Evolutionary conservation across 2,888 invertebrate genomes (phyloP).

Genomic region (Heliconius hortense): DNA sequence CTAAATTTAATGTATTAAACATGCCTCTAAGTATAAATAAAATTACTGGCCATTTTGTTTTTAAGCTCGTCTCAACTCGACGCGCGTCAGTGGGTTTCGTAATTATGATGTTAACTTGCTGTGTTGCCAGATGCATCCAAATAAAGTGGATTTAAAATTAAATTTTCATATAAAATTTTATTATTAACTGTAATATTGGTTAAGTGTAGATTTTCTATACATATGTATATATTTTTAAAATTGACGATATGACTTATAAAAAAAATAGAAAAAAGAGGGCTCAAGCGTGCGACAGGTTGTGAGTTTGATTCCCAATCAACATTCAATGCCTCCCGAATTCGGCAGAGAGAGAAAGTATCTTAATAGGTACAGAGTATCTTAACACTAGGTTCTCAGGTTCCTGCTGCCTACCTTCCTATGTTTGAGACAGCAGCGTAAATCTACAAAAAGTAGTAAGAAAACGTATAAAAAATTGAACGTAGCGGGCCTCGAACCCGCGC

Average conservation of each 20-base stretch:
- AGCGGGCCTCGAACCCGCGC: too few relatives aligned
- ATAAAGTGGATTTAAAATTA: background rate
- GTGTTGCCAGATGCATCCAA: slow-evolving; percentile 15
- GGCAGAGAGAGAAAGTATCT: too few relatives aligned
- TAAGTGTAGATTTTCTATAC: background rate
- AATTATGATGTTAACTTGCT: slow-evolving; percentile 71
- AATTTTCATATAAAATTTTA: background rate
- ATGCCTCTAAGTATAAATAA: slow-evolving; percentile 65
- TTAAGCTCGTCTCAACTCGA: slow-evolving; percentile 79
- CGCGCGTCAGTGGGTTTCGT: slow-evolving; percentile 78
- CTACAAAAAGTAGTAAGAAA: too few relatives aligned
- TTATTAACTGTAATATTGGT: background rate
- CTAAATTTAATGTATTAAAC: slow-evolving; percentile 61
- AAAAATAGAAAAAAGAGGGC: background rate
- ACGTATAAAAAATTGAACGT: too few relatives aligned
- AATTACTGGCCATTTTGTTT: slow-evolving; percentile 80
- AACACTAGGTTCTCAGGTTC: too few relatives aligned
- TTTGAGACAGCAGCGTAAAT: too few relatives aligned
- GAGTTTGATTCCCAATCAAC: background rate
- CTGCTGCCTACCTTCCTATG: too few relatives aligned
- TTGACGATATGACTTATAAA: background rate
- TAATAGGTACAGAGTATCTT: too few relatives aligned
- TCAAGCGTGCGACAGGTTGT: background rate
- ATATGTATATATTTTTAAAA: too few relatives aligned
- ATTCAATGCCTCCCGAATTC: too few relatives aligned